phyloP scores from a whole-genome alignment of 2,888 invertebrate genomes.

The Xiphydria camelus region DNA sequence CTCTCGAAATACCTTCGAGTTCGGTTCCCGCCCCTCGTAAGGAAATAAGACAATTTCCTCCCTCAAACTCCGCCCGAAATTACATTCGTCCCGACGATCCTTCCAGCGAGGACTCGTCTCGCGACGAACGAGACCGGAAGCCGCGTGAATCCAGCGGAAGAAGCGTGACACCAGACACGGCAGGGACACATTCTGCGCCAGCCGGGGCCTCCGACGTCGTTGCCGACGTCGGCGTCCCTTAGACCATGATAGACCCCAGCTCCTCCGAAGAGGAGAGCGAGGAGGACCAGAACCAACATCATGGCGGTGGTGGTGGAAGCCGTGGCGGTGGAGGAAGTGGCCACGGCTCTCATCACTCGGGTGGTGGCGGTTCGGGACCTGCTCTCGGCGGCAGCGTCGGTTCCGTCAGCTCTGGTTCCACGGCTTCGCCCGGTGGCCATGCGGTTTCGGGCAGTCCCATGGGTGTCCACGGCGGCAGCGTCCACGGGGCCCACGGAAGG shows the following conservation, averaged over 20 bases:
- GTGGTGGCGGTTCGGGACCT: slow-evolving; percentile 50
- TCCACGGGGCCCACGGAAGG: slow-evolving; percentile 43
- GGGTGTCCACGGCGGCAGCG: slow-evolving; percentile 26
- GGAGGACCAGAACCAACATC: slow-evolving; percentile 76
- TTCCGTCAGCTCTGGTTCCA: slow-evolving; percentile 58
- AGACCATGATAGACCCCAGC: slow-evolving; percentile 88
- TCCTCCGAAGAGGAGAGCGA: slow-evolving; percentile 95
- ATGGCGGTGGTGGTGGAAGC: slow-evolving; percentile 47
- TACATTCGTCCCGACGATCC: neutral
- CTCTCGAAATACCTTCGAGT: no score
- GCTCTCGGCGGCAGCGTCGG: slow-evolving; percentile 56
- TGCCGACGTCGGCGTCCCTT: slow-evolving; percentile 11
- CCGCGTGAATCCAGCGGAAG: no score
- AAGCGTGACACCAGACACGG: slow-evolving; percentile 15
- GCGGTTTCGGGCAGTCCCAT: slow-evolving; percentile 10
- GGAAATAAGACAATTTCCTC: no score
- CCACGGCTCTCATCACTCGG: slow-evolving; percentile 58
- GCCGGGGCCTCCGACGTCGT: slow-evolving; percentile 1
- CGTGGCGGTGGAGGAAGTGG: slow-evolving; percentile 43
- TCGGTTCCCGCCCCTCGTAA: no score
- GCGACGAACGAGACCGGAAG: neutral
- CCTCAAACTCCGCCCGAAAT: no score
- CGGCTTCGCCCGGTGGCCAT: slow-evolving; percentile 36
- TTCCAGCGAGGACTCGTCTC: neutral
- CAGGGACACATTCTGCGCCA: slow-evolving; percentile 9